Base-by-base conservation (phyloP, 2,797 vertebrate genomes). In the Danio tinwini region DNA sequence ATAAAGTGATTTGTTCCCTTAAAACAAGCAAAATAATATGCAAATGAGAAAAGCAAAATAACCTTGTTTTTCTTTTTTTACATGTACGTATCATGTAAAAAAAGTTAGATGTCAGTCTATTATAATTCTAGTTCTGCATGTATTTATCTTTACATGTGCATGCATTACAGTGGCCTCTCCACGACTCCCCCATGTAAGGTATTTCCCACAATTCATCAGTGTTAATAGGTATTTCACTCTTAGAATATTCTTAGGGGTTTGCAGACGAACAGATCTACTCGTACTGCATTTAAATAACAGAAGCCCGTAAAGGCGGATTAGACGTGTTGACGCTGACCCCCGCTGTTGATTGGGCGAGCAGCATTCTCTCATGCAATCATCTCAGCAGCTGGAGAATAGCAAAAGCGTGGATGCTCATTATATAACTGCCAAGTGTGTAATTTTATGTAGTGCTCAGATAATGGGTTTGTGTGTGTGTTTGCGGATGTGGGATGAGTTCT, bases 321-420 rank as follows among this genome's bases (percentile, higher is more conserved):
- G 61, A 73, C 14, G 17, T 47, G 29, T 76, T 78, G 45, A 73
- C 17, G 42, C 49, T 53, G 52, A 74, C 74, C 50, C 49, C 75
- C 55, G 52, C 74, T 73, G 71, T 52, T 79, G 75, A 75, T 81
- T 68, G 79, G 71, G 9, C 62, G 47, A 69, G 58, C 74, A 69
- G 72, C 62, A 45, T 58, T 40, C 49, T 7, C 6, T 19, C 61
- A 78, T 10, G 21, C 53, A 82, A 70, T 73, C 71, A 79, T 45
- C 73, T 64, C 76, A 42, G 59, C 71, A 73, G 71, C 61, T 82
- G 65, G 47, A 64, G 77, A 55, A 70, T 79, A 76, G 80, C 62
- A 76, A 75, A 77, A 71, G 55, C 74, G 40, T 49, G 76, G 86
- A 81, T 85, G 74, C 69, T 85, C 62, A 85, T 85, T 84, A 86